Base-by-base conservation (phyloP, 92 coral and sea anemone genomes). In the Epizoanthus scotinus region DNA sequence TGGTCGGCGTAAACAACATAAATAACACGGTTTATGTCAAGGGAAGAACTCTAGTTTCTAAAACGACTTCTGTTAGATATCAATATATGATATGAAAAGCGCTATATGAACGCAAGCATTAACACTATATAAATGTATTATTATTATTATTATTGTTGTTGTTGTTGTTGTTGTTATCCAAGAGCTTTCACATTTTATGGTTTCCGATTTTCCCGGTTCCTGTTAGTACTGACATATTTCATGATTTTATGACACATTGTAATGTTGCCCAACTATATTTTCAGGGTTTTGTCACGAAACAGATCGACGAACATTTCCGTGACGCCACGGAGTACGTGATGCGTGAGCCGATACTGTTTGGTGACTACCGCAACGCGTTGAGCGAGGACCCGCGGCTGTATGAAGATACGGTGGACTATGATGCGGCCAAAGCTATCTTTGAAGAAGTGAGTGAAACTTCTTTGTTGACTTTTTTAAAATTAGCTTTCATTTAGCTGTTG, bases 321-420 rank as follows among this genome's bases (percentile, higher is more conserved):
- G 86, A 74, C 25, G 83, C 85, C 27, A 67, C 87, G 70, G 99
- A 96, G 79, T 71, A 87, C 59, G 94, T 84, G 54, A 81, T 82
- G 86, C 93, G 99, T 13, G 99, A 96, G 67, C 99, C 99, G 18
- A 91, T 92, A 59, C 82, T 96, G 83, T 96, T 89, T 81, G 99
- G 99, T 22, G 99, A 96, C 78, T 96, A 93, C 74, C 99, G 99
- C 24, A 96, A 96, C 71, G 86, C 98, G 12, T 60, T 96, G 81
- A 91, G 92, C 29, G 99, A 94, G 65, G 99, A 96, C 67, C 96
- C 98, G 10, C 90, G 99, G 5, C 82, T 96, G 67, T 96, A 96
- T 74, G 99, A 96, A 62, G 99, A 96, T 69, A 80, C 94, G 28
- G 99, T 96, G 34, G 99, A 96, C 78, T 96, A 96, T 31, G 99